Evolutionary conservation across 1,140 invertebrate genomes (phyloP).

Genomic region (Leptinotarsa defecta): DNA sequence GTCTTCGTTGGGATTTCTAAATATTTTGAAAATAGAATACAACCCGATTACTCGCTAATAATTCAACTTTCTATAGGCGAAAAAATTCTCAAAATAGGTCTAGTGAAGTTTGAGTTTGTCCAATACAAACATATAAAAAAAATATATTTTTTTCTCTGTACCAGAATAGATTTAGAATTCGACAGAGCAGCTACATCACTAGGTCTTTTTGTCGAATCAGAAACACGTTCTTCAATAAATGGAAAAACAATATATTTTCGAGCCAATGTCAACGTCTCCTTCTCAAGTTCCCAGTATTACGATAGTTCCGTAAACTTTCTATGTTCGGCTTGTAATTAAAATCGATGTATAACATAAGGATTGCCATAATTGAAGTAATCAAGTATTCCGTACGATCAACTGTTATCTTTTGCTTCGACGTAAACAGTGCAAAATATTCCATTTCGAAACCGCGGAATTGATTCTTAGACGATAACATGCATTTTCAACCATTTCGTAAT

Average conservation of each 20-base stretch:
- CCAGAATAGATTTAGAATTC: too few relatives aligned
- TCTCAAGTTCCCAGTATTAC: background rate
- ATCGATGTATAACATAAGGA: conserved; percentile 2
- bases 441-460: background rate
- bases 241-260: background rate
- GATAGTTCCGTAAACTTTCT: conserved; percentile 8
- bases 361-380: conserved; percentile 8
- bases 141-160: too few relatives aligned
- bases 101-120: too few relatives aligned
- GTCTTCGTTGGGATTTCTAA: too few relatives aligned
- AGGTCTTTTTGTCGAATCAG: too few relatives aligned
- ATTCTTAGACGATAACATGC: background rate
- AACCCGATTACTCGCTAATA: too few relatives aligned
- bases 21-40: too few relatives aligned
- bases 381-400: background rate
- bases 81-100: too few relatives aligned
- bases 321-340: background rate
- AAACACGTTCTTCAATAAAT: too few relatives aligned
- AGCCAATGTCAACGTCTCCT: background rate
- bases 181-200: too few relatives aligned
- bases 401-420: conserved; percentile 5
- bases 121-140: too few relatives aligned
- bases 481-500: background rate
- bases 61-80: too few relatives aligned
- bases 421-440: conserved; percentile 12